Evolutionary conservation across 2,888 invertebrate genomes (phyloP), one percentile per base, ranked within the genome.

Genomic region (Drosophila planitibia): DNA sequence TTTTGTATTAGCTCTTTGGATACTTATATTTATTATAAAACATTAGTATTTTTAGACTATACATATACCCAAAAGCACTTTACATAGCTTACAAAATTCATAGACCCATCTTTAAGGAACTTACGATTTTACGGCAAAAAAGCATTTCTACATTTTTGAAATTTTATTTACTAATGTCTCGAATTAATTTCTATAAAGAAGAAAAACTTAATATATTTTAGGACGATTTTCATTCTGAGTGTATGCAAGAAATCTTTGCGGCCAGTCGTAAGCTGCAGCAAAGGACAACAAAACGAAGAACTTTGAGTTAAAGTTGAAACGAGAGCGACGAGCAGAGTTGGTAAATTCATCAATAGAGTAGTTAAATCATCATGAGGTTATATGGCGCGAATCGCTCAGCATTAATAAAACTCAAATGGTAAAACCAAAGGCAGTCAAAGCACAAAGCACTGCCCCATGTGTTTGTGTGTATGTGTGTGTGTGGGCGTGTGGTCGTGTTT

Each of bases 331-430:
- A 37, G 1, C 16, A 4, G 28, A 19, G 16, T n/a, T 22, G 19
- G 12, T 1, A 16, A 64, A 64, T 70, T 65, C 61, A 79, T 79
- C 79, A 82, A 78, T 82, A 32, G 61, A 41, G 35, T 67, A 61
- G 63, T 82, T 68, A 59, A 65, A n/a, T 51, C 61, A 73, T 66
- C 52, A 59, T 54, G 60, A 66, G 41, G 60, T 64, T 53, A 62
- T 59, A 63, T 53, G 47, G 25, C 53, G 64, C 55, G 14, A 74
- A 70, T 67, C 79, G 72, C 72, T 85, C 71, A 70, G 75, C 89
- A 81, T 86, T 81, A 69, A 85, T 85, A 76, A 79, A 88, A 79
- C 62, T 59, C 79, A 77, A 83, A 83, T 85, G 76, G 39, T 82
- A 83, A 83, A 85, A 66, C 54, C 58, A 58, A 44, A 58, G 22